phyloP scores from a whole-genome alignment of 1,140 invertebrate species.

The Drosophila oshimai region DNA sequence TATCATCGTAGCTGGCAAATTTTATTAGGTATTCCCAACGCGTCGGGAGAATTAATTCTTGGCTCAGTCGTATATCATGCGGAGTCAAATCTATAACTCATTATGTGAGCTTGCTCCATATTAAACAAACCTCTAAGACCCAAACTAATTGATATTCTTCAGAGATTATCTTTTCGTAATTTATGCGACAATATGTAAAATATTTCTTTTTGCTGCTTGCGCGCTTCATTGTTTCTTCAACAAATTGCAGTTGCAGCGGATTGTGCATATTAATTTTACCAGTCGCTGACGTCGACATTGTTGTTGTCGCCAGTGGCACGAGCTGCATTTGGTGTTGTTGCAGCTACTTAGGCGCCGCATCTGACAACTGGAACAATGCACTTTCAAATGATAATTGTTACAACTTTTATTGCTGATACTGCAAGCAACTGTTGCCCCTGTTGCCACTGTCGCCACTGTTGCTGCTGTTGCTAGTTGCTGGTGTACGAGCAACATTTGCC shows the following conservation, averaged over 20 bases:
- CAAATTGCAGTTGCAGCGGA: constrained; percentile 77
- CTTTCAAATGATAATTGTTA: constrained; percentile 81
- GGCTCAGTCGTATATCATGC: constrained; percentile 49
- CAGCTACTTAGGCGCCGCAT: constrained; percentile 51
- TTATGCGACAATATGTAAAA: constrained; percentile 76
- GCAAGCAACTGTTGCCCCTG: constrained; percentile 61
- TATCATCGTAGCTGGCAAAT: constrained; percentile 14
- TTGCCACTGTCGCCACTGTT: background rate
- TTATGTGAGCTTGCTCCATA: constrained; percentile 65
- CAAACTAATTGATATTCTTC: constrained; percentile 69
- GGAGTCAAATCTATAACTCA: constrained; percentile 66
- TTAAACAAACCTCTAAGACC: constrained; percentile 46
- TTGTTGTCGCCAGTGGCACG: constrained; percentile 21
- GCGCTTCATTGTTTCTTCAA: constrained; percentile 66
- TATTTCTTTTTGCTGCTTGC: constrained; percentile 44
- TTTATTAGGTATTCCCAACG: constrained; percentile 43
- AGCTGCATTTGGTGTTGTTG: constrained; percentile 23
- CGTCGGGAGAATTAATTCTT: constrained; percentile 35
- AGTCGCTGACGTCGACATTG: constrained; percentile 62
- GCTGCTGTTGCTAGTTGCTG: constrained; percentile 5
- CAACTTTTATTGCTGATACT: constrained; percentile 79
- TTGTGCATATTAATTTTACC: constrained; percentile 76
- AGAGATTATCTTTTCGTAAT: constrained; percentile 63
- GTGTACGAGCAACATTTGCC: constrained; percentile 53
- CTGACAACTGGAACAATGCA: constrained; percentile 76